Evolutionary conservation across 2,113 vertebrate species (phyloP).

Genomic region (Pardalotus punctatus): DNA sequence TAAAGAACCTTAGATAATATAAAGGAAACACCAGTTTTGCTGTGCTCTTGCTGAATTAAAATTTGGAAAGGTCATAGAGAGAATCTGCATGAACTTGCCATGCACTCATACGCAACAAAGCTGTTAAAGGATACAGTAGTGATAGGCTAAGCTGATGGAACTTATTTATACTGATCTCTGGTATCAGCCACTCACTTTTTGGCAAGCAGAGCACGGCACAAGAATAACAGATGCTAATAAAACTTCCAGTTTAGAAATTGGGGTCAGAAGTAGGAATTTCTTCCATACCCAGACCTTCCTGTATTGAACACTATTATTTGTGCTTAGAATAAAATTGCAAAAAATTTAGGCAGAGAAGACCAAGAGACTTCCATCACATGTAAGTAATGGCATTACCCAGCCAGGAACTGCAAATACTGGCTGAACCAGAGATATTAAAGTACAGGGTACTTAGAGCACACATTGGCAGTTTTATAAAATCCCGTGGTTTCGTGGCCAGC

Average conservation of each 20-base stretch:
- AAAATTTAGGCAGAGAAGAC: neutral
- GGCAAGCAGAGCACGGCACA: neutral
- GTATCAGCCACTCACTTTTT: neutral
- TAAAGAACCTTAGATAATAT: neutral
- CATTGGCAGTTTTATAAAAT: neutral
- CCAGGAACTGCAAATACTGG: neutral
- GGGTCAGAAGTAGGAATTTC: neutral
- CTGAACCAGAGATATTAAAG: neutral
- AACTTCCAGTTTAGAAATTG: neutral
- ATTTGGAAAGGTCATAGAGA: neutral
- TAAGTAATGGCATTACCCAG: neutral
- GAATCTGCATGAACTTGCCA: neutral
- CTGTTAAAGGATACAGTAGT: neutral
- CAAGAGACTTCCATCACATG: neutral
- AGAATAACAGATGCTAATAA: neutral
- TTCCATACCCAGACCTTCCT: neutral
- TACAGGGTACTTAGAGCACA: rapidly evolving
- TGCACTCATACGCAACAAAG: neutral
- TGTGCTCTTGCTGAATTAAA: neutral
- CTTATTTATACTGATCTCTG: neutral
- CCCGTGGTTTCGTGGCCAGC: neutral
- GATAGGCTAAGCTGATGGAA: neutral
- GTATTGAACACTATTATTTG: neutral
- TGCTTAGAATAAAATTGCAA: neutral
- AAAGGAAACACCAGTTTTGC: neutral